A percentile compares a stretch with the other conserved stretches of the same genome.
phyloP scores from a whole-genome alignment of 2,888 invertebrate genomes.

The Cynaeus angustus region DNA sequence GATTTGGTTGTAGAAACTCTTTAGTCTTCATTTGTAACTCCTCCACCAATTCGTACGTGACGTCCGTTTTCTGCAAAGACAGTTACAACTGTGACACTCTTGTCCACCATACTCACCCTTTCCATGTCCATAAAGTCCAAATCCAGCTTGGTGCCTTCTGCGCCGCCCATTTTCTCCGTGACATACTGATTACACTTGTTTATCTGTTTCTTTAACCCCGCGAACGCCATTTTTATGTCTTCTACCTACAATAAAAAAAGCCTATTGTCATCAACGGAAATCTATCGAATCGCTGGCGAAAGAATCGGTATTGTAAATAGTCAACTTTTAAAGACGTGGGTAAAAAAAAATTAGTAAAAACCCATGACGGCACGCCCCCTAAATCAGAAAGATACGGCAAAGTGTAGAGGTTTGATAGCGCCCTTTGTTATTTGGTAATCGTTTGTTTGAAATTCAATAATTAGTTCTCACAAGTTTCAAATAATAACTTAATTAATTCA shows the following conservation, averaged over 20 bases:
- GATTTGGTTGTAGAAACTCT: conserved; percentile 99
- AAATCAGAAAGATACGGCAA: too few relatives aligned
- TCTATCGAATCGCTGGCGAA: too few relatives aligned
- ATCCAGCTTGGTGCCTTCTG: conserved; percentile 99
- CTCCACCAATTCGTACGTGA: conserved; percentile 96
- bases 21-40: conserved; percentile 97
- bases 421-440: too few relatives aligned
- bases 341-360: too few relatives aligned
- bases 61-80: conserved; percentile 92
- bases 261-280: background rate
- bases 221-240: conserved; percentile 90
- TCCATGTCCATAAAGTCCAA: conserved; percentile 99
- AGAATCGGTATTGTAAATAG: too few relatives aligned
- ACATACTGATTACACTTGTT: conserved; percentile 99
- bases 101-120: conserved; percentile 82
- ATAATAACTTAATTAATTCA: too few relatives aligned
- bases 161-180: conserved; percentile 99
- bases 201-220: conserved; percentile 98
- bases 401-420: too few relatives aligned
- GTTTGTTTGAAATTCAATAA: too few relatives aligned
- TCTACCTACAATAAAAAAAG: conserved; percentile 52
- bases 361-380: too few relatives aligned
- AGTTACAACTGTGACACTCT: background rate
- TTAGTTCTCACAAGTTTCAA: too few relatives aligned
- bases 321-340: too few relatives aligned